These are phyloP conservation scores for Elysia crispata DNA, from an alignment of 2,888 invertebrate genomes.

Conservation along the genomic window DNA sequence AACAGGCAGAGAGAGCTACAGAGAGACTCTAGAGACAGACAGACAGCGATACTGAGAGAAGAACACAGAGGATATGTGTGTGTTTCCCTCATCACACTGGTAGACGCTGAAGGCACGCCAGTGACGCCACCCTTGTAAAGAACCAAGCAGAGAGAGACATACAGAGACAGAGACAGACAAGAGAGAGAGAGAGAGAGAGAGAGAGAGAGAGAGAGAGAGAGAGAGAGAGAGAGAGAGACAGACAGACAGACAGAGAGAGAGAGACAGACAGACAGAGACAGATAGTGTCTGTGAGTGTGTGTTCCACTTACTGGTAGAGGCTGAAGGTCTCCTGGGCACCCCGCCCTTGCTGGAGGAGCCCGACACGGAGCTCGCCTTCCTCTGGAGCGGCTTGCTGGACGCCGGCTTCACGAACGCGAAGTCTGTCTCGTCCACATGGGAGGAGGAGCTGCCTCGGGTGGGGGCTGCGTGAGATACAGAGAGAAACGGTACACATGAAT, in stretches of 20 bases:
- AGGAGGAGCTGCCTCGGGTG: conserved; percentile 22
- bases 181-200: conserved; percentile 31
- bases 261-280: conserved; percentile 21
- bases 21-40: too few species aligned
- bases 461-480: too few species aligned
- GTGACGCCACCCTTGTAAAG: too few species aligned
- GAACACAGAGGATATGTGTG: too few species aligned
- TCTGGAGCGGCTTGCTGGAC: conserved; percentile 36
- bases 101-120: too few species aligned
- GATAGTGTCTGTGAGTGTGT: background rate
- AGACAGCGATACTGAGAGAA: too few species aligned
- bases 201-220: conserved; percentile 2
- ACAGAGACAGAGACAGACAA: too few species aligned
- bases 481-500: too few species aligned
- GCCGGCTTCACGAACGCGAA: conserved; percentile 45
- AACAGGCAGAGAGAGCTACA: too few species aligned
- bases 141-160: too few species aligned
- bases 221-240: conserved; percentile 28
- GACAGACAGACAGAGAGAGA: conserved; percentile 7
- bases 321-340: background rate
- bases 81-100: too few species aligned
- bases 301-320: conserved; percentile 25
- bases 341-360: conserved; percentile 17
- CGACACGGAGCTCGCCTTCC: conserved; percentile 33
- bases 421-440: conserved; percentile 30